Conservation (phyloP, 2,797 vertebrate species). For the Platyrinchus mystaceus region DNA sequence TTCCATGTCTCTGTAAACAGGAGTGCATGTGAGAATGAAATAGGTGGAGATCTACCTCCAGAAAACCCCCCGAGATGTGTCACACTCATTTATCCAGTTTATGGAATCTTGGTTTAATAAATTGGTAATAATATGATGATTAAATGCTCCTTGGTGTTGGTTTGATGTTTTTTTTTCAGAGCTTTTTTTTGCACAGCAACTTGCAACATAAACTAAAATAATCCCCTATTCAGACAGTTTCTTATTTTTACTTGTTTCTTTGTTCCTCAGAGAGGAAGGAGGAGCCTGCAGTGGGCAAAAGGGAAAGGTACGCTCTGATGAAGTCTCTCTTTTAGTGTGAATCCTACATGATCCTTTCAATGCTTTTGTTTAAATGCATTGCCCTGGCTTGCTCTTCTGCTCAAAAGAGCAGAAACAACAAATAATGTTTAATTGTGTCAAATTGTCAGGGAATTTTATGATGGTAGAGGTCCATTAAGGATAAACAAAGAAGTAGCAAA, state of each 20-base stretch:
- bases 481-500: background rate
- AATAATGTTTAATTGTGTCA: constrained; percentile 12
- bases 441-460: background rate
- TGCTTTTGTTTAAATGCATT: background rate
- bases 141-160: constrained; percentile 36
- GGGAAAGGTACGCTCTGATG: background rate
- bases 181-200: constrained; percentile 1
- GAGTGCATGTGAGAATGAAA: constrained; percentile 49
- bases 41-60: constrained; percentile 65
- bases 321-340: background rate
- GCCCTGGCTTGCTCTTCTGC: background rate
- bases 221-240: background rate
- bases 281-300: background rate
- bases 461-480: background rate
- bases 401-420: background rate
- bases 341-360: background rate
- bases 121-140: constrained; percentile 64
- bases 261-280: background rate
- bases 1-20: constrained; percentile 35
- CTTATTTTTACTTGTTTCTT: background rate
- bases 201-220: constrained; percentile 29
- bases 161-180: background rate
- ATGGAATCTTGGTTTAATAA: constrained; percentile 54
- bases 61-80: constrained; percentile 15
- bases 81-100: constrained; percentile 42